Conservation (phyloP, 2,113 vertebrate genomes). For the Myodes glareolus region DNA sequence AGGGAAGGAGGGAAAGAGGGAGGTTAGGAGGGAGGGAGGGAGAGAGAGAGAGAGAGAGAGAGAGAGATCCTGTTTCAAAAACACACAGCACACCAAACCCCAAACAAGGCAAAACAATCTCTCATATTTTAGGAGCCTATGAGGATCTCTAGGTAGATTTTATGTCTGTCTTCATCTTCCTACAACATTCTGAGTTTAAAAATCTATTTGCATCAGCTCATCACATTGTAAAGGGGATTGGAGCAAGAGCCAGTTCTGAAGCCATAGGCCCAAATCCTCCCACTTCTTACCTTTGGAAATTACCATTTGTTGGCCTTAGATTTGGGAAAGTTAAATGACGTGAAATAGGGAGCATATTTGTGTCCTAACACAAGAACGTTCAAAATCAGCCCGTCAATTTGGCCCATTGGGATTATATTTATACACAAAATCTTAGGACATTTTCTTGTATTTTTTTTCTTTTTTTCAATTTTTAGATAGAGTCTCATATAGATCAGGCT, state of each 20-base stretch:
- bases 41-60: neutral
- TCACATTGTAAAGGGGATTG: neutral
- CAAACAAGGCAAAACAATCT: neutral
- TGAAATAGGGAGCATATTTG: neutral
- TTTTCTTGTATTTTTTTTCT: neutral
- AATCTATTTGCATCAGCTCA: neutral
- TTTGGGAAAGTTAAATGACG: neutral
- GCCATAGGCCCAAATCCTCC: neutral
- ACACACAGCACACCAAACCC: neutral
- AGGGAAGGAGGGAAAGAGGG: neutral
- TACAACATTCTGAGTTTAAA: neutral
- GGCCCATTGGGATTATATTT: neutral
- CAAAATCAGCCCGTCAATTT: neutral
- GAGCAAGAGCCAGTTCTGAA: neutral
- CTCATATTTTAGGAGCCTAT: neutral
- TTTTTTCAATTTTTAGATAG: neutral
- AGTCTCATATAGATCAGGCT: neutral
- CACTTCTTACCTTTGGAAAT: neutral
- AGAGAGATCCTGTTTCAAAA: neutral
- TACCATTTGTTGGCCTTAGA: neutral
- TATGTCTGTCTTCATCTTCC: neutral
- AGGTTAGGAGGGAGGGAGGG: too few relatives aligned
- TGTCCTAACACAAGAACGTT: neutral
- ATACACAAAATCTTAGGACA: neutral
- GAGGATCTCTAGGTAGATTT: conserved; percentile 35